phyloP scores from a whole-genome alignment of 1,140 invertebrate species.

The Hyposmocoma kahamanoa region DNA sequence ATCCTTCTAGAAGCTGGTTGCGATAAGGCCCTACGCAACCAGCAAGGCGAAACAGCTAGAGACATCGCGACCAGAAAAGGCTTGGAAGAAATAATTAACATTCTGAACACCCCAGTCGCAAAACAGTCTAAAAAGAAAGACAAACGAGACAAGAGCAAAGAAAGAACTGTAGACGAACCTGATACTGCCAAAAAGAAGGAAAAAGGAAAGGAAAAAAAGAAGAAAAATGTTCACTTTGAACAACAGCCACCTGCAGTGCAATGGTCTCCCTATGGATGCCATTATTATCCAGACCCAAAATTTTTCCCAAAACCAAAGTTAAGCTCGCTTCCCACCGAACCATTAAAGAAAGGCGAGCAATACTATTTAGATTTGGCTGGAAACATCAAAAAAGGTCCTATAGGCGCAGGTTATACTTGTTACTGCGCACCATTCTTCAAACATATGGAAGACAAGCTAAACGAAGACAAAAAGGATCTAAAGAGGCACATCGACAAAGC shows the following conservation, averaged over 20 bases:
- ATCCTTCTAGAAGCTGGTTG: conserved; percentile 92
- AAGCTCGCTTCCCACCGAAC: conserved; percentile 89
- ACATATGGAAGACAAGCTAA: conserved; percentile 89
- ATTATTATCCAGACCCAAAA: conserved; percentile 88
- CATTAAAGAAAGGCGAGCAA: conserved; percentile 90
- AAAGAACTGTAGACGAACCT: conserved; percentile 54
- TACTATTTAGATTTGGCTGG: conserved; percentile 97
- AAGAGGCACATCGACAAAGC: conserved; percentile 88
- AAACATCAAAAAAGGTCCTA: conserved; percentile 95
- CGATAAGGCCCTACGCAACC: conserved; percentile 86
- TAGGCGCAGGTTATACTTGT: conserved; percentile 90
- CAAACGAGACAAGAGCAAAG: conserved; percentile 66
- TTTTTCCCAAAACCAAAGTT: conserved; percentile 89
- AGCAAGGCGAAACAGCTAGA: conserved; percentile 92
- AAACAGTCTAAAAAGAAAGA: conserved; percentile 69
- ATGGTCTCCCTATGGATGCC: conserved; percentile 93
- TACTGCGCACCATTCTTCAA: conserved; percentile 87
- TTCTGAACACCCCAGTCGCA: conserved; percentile 79
- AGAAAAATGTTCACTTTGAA: conserved; percentile 70
- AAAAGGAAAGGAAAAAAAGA: conserved; percentile 69
- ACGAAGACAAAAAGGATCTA: conserved; percentile 88
- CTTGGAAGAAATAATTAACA: conserved; percentile 85
- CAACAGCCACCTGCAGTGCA: conserved; percentile 56
- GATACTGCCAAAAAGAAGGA: conserved; percentile 59
- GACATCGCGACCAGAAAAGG: conserved; percentile 93